Base-by-base conservation (phyloP, 2,797 vertebrate genomes). In the Esox masquinongy region DNA sequence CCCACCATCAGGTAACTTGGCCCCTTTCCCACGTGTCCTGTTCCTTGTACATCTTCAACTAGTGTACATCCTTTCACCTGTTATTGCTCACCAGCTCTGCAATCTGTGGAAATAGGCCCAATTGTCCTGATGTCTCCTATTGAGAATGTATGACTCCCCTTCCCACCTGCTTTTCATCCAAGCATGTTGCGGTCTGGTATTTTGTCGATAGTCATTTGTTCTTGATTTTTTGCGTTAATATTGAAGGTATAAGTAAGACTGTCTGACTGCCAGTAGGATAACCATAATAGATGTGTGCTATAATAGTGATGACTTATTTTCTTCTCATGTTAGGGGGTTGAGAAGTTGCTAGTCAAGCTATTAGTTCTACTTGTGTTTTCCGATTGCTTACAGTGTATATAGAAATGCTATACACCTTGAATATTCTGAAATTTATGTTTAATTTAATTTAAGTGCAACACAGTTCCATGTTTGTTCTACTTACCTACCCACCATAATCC, bases 1-100 rank as follows among this genome's bases (percentile, higher is more conserved):
- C 97, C 92, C 98, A 98, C 94, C 97, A 98, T 93, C 98, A 99
- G 98, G 98, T 99, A 99, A 95, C 73, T 47, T 53, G 66, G 61
- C 61, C 61, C 24, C 49, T 50, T 69, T 66, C 49, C 39, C 16
- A 16, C 19, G 22, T 51, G 43, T 47, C 43, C 19, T 19, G 12
- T 17, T 1, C 56, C 8, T 68, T 36, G 26, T 36, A 9, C 31
- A 39, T 9, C 11, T 59, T 77, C 31, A 50, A 26, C 61, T 26
- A 39, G 16, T 24, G 43, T 59, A 26, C 22, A 50, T 24, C 26
- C 26, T 49, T 26, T 11, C 24, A 29, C 24, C 7, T 29, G 22
- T 29, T 47, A 70, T 31, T 70, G 69, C 24, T 16, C 49, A 29
- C 15, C 31, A 34, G 15, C 14, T 67, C 7, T 39, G 34, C 64